Percentiles rank a stretch among this genome's conserved stretches.
phyloP scores from a whole-genome alignment of 2,113 vertebrate species.

The Mugil cephalus region DNA sequence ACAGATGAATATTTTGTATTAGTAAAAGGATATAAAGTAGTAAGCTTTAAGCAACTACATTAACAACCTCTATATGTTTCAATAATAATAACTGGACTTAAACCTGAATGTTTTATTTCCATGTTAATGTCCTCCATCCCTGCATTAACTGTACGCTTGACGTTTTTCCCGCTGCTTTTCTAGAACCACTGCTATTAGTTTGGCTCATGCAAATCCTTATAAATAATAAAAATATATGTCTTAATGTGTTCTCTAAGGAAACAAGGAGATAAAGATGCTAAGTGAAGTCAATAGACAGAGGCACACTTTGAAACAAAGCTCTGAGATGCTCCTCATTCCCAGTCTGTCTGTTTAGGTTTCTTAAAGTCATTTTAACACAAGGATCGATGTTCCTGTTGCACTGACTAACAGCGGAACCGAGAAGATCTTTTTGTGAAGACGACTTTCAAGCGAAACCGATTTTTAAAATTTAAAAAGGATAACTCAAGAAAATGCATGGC shows the following conservation, averaged over 20 bases:
- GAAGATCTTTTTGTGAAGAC: slow-evolving; percentile 42
- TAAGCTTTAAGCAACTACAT: too few species aligned
- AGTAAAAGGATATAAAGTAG: too few species aligned
- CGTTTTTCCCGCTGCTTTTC: too few species aligned
- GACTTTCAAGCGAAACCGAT: slow-evolving; percentile 18
- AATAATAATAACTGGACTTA: too few species aligned
- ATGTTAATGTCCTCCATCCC: neutral
- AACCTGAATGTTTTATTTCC: too few species aligned
- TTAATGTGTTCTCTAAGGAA: too few species aligned
- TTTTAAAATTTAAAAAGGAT: slow-evolving; percentile 8
- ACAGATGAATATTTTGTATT: too few species aligned
- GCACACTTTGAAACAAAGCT: slow-evolving; percentile 18
- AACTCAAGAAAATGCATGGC: slow-evolving; percentile 72
- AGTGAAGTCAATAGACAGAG: too few species aligned
- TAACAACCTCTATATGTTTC: too few species aligned
- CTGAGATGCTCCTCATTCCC: slow-evolving; percentile 50
- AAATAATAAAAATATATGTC: too few species aligned
- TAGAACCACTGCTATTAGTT: neutral
- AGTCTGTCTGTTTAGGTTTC: slow-evolving; percentile 22
- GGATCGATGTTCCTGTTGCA: neutral
- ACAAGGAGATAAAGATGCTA: too few species aligned
- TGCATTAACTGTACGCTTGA: neutral
- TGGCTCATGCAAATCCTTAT: too few species aligned
- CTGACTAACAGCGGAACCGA: neutral
- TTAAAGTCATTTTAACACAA: slow-evolving; percentile 44